Conservation (phyloP, 2,797 vertebrate species). For the Typhlichthys eigenmanni region DNA sequence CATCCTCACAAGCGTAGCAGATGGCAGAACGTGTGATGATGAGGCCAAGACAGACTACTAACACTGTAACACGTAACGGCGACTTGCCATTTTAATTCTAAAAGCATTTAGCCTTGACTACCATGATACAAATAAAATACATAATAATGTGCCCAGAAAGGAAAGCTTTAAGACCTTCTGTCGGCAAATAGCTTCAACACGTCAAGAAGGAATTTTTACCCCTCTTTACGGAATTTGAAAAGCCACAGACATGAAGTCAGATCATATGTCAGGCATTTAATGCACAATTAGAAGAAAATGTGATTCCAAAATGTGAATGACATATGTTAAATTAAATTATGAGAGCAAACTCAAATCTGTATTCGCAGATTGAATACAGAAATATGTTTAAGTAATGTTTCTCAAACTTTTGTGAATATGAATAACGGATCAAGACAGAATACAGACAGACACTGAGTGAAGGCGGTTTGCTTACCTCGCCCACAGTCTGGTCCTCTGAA, state of each 20-base stretch:
- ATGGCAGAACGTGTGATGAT: conserved; percentile 21
- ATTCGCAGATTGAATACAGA: not conserved
- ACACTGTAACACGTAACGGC: conserved; percentile 7
- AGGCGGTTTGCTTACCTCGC: conserved; percentile 82
- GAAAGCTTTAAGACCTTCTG: conserved; percentile 1
- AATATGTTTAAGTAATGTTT: not conserved
- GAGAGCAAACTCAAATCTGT: conserved; percentile 18
- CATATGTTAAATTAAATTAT: not conserved
- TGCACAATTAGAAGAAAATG: conserved; percentile 29
- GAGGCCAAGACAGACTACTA: conserved; percentile 14
- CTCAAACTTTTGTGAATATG: conserved; percentile 10
- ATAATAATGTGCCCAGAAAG: no score
- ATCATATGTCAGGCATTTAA: conserved; percentile 3
- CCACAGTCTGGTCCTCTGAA: conserved; percentile 96
- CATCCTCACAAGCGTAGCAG: conserved; percentile 29
- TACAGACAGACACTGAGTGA: conserved; percentile 20
- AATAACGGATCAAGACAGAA: conserved; percentile 6
- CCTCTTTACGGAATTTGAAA: not conserved
- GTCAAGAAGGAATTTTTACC: not conserved
- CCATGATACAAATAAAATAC: conserved; percentile 11
- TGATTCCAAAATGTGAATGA: conserved; percentile 4
- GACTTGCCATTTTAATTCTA: not conserved
- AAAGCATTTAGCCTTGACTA: conserved; percentile 4
- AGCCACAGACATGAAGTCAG: not conserved
- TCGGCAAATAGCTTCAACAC: conserved; percentile 1